These are phyloP conservation scores for Odocoileus virginianus DNA, from an alignment of 2,113 vertebrate genomes.

Conservation along the genomic window DNA sequence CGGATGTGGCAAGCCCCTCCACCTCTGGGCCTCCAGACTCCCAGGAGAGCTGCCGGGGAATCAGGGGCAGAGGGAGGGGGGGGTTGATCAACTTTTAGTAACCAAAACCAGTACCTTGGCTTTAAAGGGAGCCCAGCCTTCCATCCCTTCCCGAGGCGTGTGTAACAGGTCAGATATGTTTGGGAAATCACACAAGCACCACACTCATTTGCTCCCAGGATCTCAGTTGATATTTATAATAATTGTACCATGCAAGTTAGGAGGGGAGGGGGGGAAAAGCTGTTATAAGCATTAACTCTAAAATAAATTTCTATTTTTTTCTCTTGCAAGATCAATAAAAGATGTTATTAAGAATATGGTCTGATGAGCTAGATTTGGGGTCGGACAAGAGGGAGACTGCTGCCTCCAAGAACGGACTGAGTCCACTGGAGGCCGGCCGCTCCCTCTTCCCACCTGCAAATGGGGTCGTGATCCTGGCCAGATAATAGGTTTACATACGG, in stretches of 20 bases:
- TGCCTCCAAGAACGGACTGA: neutral
- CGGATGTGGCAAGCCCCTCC: neutral
- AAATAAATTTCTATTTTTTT: constrained; percentile 66
- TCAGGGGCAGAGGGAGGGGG: accelerated
- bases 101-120: neutral
- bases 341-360: constrained; percentile 38
- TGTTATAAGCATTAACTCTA: constrained; percentile 6
- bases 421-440: neutral
- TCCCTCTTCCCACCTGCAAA: neutral
- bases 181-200: neutral
- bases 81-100: neutral
- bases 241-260: neutral
- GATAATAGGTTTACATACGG: accelerated
- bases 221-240: neutral
- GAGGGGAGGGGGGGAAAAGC: neutral
- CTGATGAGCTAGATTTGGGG: neutral
- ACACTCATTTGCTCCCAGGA: neutral
- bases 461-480: no score
- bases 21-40: neutral
- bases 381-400: neutral
- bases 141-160: accelerated
- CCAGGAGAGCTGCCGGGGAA: neutral
- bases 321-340: constrained; percentile 69
- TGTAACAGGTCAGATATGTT: neutral
- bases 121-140: neutral